Evolutionary conservation across 2,888 invertebrate genomes (phyloP), one percentile per base, ranked within the genome.

Genomic region (Sinohyriopsis cumingii): DNA sequence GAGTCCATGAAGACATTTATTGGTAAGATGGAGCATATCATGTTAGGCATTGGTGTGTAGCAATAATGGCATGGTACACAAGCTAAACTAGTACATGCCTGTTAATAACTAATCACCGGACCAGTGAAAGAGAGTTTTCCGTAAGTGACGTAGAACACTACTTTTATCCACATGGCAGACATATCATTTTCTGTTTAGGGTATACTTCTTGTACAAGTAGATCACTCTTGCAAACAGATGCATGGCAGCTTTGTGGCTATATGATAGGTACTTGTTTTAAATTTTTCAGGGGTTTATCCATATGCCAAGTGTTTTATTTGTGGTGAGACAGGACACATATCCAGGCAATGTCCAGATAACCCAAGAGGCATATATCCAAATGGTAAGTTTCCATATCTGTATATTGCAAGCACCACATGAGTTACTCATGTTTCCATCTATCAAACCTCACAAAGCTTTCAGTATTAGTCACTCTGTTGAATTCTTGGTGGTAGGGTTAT

Each of bases 231-330:
- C 45, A 45, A 45, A 12, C 45, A 45, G 15, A 12, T 45, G 45
- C 15, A 12, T 45, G 45, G 45, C 12, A 45, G 45, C 12, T 45
- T 45, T 45, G 3, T 45, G 45, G 45, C 45, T 45, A 45, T 45
- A 45, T 45, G 45, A 12, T 45, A 45, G 12, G 45, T 22, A 20
- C 20, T 63, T 45, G 18, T 63, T 15, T 67, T 59, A 71, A 66
- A 60, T 24, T 63, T 76, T 74, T 9, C 79, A 88, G 86, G 84
- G 55, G 78, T 94, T 71, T 95, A 93, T 84, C 93, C 94, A 86
- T 96, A 93, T 91, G 96, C 96, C 0, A 94, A 93, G 68, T 97
- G 97, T 89, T 97, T 96, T 86, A 94, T 97, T 79, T 97, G 97
- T 88, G 93, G 93, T 68, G 94, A 96, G 90, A 93, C 93, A 90